phyloP scores from a whole-genome alignment of 92 coral and sea anemone species.

The Parazoanthus darwini region DNA sequence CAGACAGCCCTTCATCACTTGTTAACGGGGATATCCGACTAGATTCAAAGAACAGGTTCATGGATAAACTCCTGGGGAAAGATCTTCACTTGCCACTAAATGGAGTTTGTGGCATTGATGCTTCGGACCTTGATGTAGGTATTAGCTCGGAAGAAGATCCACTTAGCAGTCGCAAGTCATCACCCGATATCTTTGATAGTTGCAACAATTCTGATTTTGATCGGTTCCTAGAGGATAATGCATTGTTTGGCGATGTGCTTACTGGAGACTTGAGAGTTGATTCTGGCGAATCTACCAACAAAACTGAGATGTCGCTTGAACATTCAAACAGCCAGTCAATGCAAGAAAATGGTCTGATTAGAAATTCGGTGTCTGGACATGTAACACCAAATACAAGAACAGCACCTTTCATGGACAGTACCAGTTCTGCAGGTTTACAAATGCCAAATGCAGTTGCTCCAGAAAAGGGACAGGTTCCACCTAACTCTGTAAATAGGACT shows the following conservation, averaged over 20 bases:
- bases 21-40: conserved; percentile 81
- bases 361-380: conserved; percentile 9
- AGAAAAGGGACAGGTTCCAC: conserved; percentile 12
- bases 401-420: conserved; percentile 1
- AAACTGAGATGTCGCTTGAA: conserved; percentile 49
- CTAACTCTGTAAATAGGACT: conserved; percentile 13
- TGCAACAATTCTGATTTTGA: conserved; percentile 90
- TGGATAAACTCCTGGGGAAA: conserved; percentile 83
- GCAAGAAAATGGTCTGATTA: conserved; percentile 36
- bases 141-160: conserved; percentile 83
- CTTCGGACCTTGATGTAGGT: conserved; percentile 74
- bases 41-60: conserved; percentile 74
- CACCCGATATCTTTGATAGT: conserved; percentile 86
- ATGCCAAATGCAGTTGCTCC: conserved; percentile 19
- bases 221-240: conserved; percentile 83
- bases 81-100: conserved; percentile 83
- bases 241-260: conserved; percentile 81
- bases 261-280: conserved; percentile 87
- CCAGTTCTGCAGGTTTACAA: conserved; percentile 8
- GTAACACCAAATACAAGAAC: neutral
- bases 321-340: conserved; percentile 23
- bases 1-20: conserved; percentile 67
- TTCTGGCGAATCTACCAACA: conserved; percentile 58
- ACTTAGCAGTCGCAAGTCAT: conserved; percentile 74
- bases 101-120: conserved; percentile 85